Conservation (phyloP, 2,797 vertebrate genomes). For the Poecilia picta region DNA sequence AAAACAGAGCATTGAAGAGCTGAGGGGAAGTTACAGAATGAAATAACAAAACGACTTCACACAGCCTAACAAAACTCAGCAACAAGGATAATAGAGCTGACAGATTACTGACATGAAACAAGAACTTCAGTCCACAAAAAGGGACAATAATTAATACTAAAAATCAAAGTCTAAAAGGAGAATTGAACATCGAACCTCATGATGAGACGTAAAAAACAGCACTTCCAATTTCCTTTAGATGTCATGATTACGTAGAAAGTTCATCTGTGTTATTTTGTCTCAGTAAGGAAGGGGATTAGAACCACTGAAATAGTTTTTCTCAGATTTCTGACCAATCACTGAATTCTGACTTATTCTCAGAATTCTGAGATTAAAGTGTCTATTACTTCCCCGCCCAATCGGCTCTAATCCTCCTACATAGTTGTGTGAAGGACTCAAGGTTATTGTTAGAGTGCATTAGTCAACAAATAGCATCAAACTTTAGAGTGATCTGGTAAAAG, state of each 20-base stretch:
- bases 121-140: neutral
- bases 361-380: no score
- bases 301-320: no score
- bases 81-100: neutral
- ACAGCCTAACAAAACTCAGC: neutral
- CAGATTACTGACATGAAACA: neutral
- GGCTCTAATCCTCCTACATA: neutral
- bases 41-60: neutral
- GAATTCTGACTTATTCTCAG: neutral
- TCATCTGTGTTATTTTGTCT: no score
- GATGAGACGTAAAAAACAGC: no score
- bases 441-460: neutral
- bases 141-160: neutral
- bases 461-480: neutral
- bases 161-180: no score
- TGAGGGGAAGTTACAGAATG: neutral
- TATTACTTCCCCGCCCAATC: no score
- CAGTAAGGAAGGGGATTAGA: no score
- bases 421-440: neutral
- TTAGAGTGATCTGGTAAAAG: neutral
- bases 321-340: no score
- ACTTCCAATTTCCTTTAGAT: no score
- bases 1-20: neutral
- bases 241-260: no score
- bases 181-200: no score